A percentile compares a stretch with the other conserved stretches of the same genome.
Conservation (phyloP, 2,888 invertebrate genomes). For the Argynnis bischoffii region DNA sequence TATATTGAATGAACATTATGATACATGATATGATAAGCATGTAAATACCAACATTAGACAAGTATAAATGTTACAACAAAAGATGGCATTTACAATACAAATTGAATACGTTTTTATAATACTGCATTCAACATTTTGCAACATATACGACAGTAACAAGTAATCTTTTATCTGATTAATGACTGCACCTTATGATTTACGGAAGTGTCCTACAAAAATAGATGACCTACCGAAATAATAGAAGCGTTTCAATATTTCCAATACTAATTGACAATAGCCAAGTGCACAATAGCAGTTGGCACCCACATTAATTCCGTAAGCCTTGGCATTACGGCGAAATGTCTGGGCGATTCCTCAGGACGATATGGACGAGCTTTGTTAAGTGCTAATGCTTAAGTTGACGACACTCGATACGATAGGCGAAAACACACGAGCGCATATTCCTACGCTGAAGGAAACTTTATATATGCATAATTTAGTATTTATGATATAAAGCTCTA, state of each 20-base stretch:
- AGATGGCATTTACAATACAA: constrained; percentile 19
- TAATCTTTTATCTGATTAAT: constrained; percentile 34
- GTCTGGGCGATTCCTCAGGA: constrained; percentile 68
- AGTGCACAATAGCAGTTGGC: constrained; percentile 59
- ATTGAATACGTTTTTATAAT: constrained; percentile 10
- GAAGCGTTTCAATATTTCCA: constrained; percentile 55
- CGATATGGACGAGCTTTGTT: constrained; percentile 64
- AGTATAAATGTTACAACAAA: constrained; percentile 2
- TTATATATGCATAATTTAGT: background rate
- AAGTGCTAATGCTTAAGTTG: constrained; percentile 59
- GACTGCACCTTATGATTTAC: constrained; percentile 29
- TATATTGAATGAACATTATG: background rate
- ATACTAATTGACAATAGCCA: constrained; percentile 64
- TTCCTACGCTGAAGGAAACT: constrained; percentile 1
- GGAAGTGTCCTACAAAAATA: constrained; percentile 31
- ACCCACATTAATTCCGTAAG: constrained; percentile 61
- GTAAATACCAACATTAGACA: background rate
- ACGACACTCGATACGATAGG: constrained; percentile 61
- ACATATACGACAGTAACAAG: constrained; percentile 27
- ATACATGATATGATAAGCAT: constrained; percentile 5
- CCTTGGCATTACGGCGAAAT: constrained; percentile 73
- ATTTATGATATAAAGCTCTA: constrained; percentile 1
- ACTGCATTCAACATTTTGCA: constrained; percentile 22
- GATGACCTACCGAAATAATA: constrained; percentile 42
- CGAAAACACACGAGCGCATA: constrained; percentile 38